Evolutionary conservation across 2,113 vertebrate genomes (phyloP).

Genomic region (Scomber colias): DNA sequence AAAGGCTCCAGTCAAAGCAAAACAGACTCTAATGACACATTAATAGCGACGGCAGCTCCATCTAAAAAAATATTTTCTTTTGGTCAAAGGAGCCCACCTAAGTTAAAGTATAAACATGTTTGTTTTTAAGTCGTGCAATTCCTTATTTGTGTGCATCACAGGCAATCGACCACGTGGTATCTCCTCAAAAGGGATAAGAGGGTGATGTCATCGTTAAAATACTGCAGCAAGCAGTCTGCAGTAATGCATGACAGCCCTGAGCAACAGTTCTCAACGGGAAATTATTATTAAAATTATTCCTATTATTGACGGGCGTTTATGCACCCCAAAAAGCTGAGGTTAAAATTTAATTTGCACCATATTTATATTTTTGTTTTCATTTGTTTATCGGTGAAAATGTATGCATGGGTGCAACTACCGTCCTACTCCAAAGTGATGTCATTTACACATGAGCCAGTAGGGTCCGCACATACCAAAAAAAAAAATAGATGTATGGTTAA

Average conservation of each 20-base stretch:
- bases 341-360: background rate
- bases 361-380: background rate
- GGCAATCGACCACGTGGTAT: constrained; percentile 69
- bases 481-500: background rate
- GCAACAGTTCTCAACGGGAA: constrained; percentile 36
- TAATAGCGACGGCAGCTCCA: constrained; percentile 23
- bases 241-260: constrained; percentile 72
- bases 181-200: constrained; percentile 55
- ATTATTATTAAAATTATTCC: background rate
- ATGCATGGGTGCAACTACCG: constrained; percentile 17
- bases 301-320: background rate
- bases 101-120: background rate
- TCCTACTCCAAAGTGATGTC: constrained; percentile 36
- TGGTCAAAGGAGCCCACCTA: background rate
- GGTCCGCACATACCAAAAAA: constrained; percentile 14
- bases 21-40: constrained; percentile 50
- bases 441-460: constrained; percentile 7
- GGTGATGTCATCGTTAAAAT: constrained; percentile 86
- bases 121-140: constrained; percentile 20
- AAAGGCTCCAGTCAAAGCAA: constrained; percentile 69
- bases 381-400: background rate
- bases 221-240: constrained; percentile 80
- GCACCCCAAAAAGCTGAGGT: background rate
- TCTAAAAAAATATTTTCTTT: background rate
- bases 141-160: constrained; percentile 46